Evolutionary conservation across 2,113 vertebrate genomes (phyloP), one percentile per base, ranked within the genome.

Genomic region (Henicopernis longicauda): DNA sequence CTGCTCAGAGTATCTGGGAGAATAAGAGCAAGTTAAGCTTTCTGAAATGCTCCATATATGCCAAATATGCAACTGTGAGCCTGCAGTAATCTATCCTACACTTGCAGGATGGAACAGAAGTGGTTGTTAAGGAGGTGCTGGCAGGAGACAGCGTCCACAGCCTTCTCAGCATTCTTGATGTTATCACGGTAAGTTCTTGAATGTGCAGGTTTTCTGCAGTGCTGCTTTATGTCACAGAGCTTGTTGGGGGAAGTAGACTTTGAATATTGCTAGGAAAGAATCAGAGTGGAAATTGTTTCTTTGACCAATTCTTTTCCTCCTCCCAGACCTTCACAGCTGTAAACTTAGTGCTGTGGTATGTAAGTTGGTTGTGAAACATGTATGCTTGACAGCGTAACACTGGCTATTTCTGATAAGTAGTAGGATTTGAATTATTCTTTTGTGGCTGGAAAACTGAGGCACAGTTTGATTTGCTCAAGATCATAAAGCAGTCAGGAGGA

Each of bases 141-240:
- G 97, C 99, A 6, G 99, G 99, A 73, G 99, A 99, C 98, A 99
- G 99, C 2, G 98, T 99, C 34, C 99, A 99, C 97, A 99, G 99
- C 93, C 98, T 99, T 40, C 99, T 99, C 93, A 99, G 99, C 93
- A 99, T 99, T 72, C 97, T 99, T 8, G 99, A 99, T 12, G 98
- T 98, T 80, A 99, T 99, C 97, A 99, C 99, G 2, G 99, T 99
- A 97, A 96, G 99, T 98, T 15, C 62, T 57, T 47, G 27, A 2
- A 12, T 1, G 3, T 12, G 14, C 20, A 19, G 5, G 17, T 2
- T 8, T 76, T 25, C 71, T 87, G 59, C 45, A 40, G 47, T 16
- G 25, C n/a, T 55, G 45, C 90, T 71, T 61, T 5, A 0, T 26
- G 52, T 29, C 57, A 7, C 14, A 4, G 36, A 40, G 36, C 42